These are phyloP conservation scores for Porites evermanni DNA, from an alignment of 92 coral and sea anemone genomes.

Conservation along the genomic window DNA sequence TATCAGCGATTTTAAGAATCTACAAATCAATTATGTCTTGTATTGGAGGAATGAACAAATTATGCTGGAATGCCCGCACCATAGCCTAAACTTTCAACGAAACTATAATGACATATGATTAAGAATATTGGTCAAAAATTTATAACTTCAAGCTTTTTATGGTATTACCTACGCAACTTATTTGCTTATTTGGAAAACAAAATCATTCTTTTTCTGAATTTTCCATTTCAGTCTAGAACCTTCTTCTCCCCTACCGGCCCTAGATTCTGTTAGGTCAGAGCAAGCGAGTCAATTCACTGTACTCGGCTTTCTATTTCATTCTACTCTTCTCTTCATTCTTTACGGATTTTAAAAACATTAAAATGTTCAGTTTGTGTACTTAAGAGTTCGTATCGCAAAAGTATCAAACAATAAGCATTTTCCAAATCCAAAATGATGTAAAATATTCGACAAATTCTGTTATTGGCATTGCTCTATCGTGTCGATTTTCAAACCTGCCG, in stretches of 20 bases:
- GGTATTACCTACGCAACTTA: no score
- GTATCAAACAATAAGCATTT: not conserved
- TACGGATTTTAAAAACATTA: no score
- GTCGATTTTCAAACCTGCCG: conserved; percentile 3
- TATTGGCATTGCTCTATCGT: not conserved
- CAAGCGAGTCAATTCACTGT: no score
- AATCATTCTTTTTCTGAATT: no score
- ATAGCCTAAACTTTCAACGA: not conserved
- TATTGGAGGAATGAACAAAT: not conserved
- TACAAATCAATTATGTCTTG: not conserved
- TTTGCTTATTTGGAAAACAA: no score
- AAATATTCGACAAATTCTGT: conserved; percentile 9
- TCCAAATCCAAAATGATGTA: not conserved
- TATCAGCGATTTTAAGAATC: not conserved
- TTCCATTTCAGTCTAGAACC: no score
- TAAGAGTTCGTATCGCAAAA: not conserved
- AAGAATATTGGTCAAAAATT: no score
- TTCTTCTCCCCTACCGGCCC: no score
- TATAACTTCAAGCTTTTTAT: no score
- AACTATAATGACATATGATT: no score
- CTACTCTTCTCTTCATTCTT: not conserved
- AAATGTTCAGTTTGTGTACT: not conserved
- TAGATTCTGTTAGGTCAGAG: no score
- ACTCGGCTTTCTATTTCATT: not conserved
- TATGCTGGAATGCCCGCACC: not conserved